These are phyloP conservation scores for Diplodus puntazzo DNA, from an alignment of 2,797 vertebrate genomes.

Conservation along the genomic window DNA sequence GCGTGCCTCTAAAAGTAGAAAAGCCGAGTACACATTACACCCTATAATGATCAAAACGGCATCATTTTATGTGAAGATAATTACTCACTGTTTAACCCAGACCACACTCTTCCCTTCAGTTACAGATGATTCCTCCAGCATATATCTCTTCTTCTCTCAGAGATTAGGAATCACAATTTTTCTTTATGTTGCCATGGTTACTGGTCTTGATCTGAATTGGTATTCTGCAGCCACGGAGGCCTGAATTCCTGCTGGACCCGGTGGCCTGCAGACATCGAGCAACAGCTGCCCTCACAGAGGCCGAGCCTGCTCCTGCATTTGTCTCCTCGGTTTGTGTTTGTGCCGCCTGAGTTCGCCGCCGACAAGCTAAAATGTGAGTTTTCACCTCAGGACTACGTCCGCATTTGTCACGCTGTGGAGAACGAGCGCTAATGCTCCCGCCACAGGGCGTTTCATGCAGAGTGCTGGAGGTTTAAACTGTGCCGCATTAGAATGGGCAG, in stretches of 20 bases:
- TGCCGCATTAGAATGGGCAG: conserved; percentile 29
- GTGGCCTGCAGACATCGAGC: conserved; percentile 64
- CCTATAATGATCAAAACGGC: conserved; percentile 29
- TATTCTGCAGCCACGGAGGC: conserved; percentile 69
- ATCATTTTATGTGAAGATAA: conserved; percentile 51
- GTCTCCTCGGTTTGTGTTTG: conserved; percentile 33
- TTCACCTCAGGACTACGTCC: conserved; percentile 51
- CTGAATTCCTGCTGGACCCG: conserved; percentile 68
- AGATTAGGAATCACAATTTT: conserved; percentile 64
- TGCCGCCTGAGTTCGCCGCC: not conserved
- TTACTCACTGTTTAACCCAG: conserved; percentile 49
- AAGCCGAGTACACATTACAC: conserved; percentile 28
- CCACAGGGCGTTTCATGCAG: conserved; percentile 12
- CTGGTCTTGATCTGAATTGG: conserved; percentile 63
- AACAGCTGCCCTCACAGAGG: conserved; percentile 64
- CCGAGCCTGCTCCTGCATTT: conserved; percentile 34
- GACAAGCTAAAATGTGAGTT: conserved; percentile 47
- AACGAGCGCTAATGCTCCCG: conserved; percentile 1
- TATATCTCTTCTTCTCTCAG: conserved; percentile 13
- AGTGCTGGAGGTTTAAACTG: conserved; percentile 39
- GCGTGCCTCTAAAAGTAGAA: conserved; percentile 36
- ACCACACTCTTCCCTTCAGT: conserved; percentile 41
- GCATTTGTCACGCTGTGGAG: conserved; percentile 45
- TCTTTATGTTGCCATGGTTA: conserved; percentile 74
- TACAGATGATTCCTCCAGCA: conserved; percentile 30